Base-by-base conservation (phyloP, 2,888 invertebrate genomes). In the Aleiodes testaceus region DNA sequence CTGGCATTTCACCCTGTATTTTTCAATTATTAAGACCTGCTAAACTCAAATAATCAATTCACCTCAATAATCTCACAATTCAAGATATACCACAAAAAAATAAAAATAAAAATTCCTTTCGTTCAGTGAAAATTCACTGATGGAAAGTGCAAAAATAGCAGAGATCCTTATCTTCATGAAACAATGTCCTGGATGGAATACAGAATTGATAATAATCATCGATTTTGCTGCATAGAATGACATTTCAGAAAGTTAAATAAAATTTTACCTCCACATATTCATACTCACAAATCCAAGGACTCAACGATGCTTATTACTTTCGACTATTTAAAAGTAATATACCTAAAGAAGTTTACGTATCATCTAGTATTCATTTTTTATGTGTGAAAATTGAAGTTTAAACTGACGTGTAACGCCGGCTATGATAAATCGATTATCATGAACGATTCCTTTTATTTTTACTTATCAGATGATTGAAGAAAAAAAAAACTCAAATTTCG, bases 391-490 rank as follows among this genome's bases (percentile, higher is more conserved):
- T 2, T 53, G 36, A 74, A 73, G 72, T 77, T 68, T 69, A 72
- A 72, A 72, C 74, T 77, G 77, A 77, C 77, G 77, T 77, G 77
- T 75, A 59, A 72, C 70, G 70, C 64, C 55, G 26, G 50, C 26
- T 69, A 53, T 70, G 67, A 66, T 50, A 49, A 75, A 77, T 77
- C 73, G 77, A 75, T 74, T 70, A 70, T 59, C 4, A 22, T 12
- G 3, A 30, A 6, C 55, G 9, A 11, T 14, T 26, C 30, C 9
- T 14, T 55, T n/a, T 30, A 55, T n/a, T 55, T 55, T 53, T n/a
- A n/a, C n/a, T n/a, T n/a, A n/a, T n/a, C n/a, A n/a, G n/a, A n/a
- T n/a, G n/a, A n/a, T n/a, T n/a, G n/a, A n/a, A n/a, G n/a, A n/a
- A n/a, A n/a, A n/a, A n/a, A n/a, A n/a, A n/a, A n/a, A n/a, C n/a